Conservation (phyloP, 2,797 vertebrate genomes). For the Tinamus major region DNA sequence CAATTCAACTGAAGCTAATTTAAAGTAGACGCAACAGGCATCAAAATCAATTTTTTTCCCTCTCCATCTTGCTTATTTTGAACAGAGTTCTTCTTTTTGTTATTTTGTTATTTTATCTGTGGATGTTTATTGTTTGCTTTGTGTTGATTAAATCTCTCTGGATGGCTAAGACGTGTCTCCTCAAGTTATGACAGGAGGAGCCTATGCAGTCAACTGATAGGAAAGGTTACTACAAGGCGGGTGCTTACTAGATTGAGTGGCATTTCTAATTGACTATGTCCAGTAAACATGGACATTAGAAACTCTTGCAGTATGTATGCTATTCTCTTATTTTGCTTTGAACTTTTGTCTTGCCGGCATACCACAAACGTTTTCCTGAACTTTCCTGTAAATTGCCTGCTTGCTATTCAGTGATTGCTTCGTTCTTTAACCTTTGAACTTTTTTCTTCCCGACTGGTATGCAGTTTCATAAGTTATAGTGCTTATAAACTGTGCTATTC, state of each 20-base stretch:
- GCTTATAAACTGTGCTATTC: conserved; percentile 25
- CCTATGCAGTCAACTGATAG: background rate
- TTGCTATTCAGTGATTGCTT: conserved; percentile 16
- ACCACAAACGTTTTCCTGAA: background rate
- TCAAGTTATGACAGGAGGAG: background rate
- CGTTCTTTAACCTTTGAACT: conserved; percentile 34
- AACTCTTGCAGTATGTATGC: background rate
- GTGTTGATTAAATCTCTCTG: conserved; percentile 42
- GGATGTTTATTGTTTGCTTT: conserved; percentile 20
- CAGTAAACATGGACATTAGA: background rate
- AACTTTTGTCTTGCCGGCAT: background rate
- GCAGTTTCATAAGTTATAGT: conserved; percentile 4
- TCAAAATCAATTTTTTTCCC: conserved; percentile 37
- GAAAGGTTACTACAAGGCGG: background rate
- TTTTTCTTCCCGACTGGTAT: conserved; percentile 10
- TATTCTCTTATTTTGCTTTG: background rate
- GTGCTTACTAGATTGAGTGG: background rate
- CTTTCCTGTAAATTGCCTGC: conserved; percentile 25
- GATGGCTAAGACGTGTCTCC: conserved; percentile 3
- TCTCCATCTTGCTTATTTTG: background rate
- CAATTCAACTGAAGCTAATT: conserved; percentile 57
- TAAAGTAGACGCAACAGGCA: conserved; percentile 38
- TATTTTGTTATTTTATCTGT: conserved; percentile 7
- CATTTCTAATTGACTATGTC: background rate
- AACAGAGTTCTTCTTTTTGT: conserved; percentile 28